These are phyloP conservation scores for Coelinius sp. DNA, from an alignment of 2,888 invertebrate genomes.

Conservation along the genomic window DNA sequence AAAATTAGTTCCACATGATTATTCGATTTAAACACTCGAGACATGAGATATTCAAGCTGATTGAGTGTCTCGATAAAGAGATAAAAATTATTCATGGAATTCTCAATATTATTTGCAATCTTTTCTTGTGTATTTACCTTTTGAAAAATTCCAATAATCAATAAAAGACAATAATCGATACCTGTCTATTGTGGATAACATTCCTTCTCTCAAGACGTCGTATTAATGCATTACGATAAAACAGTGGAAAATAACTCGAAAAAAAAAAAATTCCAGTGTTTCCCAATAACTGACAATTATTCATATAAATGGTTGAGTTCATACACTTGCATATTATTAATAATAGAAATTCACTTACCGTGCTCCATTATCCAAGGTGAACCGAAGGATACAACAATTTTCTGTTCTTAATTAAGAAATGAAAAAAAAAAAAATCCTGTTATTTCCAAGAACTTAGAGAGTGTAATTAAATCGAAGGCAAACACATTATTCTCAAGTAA, in stretches of 20 bases:
- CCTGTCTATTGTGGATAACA: background rate
- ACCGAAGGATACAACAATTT: background rate
- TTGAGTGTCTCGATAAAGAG: background rate
- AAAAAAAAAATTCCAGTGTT: background rate
- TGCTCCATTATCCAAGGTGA: background rate
- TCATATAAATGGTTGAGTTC: background rate
- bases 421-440: no score
- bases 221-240: no score
- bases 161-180: background rate
- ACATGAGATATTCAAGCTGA: background rate
- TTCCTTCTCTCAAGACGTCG: background rate
- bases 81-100: no score
- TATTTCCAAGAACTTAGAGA: background rate
- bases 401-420: no score
- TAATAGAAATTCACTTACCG: background rate
- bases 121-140: no score
- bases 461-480: background rate
- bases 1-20: conserved; percentile 6
- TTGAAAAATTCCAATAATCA: background rate
- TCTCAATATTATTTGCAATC: no score
- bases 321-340: background rate
- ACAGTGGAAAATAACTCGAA: background rate
- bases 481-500: background rate
- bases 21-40: background rate
- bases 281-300: background rate